Percentiles rank a stretch among this genome's conserved stretches.
Conservation (phyloP, 92 coral and sea anemone genomes). For the Umimayanthus chanpuru region DNA sequence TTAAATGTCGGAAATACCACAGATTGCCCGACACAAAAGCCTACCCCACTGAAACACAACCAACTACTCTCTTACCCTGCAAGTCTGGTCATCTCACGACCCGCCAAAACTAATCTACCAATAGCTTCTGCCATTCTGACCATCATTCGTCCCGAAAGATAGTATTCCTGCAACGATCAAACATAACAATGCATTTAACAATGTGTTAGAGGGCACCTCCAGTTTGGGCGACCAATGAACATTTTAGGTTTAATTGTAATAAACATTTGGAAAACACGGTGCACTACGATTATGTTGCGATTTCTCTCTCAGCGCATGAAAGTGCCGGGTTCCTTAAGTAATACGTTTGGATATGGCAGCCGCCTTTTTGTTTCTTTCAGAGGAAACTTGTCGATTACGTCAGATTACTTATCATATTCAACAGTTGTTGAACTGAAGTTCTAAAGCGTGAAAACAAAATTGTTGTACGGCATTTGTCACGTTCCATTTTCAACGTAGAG, state of each 20-base stretch:
- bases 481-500: too few species aligned
- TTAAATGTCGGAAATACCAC: too few species aligned
- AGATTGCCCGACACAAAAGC: background rate
- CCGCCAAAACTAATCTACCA: conserved; percentile 92
- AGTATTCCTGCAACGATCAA: conserved; percentile 77
- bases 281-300: too few species aligned
- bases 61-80: conserved; percentile 75
- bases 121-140: conserved; percentile 99
- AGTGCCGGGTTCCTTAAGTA: too few species aligned
- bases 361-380: too few species aligned
- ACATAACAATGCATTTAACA: background rate
- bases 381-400: too few species aligned
- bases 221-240: background rate
- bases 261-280: background rate
- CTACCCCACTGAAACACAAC: background rate
- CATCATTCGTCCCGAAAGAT: conserved; percentile 96
- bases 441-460: too few species aligned
- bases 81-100: conserved; percentile 92
- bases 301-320: too few species aligned
- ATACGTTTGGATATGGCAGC: too few species aligned
- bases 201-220: background rate
- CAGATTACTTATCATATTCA: too few species aligned
- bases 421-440: too few species aligned
- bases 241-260: background rate
- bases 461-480: too few species aligned